phyloP scores from a whole-genome alignment of 2,888 invertebrate genomes.

The Eupithecia subumbrata region DNA sequence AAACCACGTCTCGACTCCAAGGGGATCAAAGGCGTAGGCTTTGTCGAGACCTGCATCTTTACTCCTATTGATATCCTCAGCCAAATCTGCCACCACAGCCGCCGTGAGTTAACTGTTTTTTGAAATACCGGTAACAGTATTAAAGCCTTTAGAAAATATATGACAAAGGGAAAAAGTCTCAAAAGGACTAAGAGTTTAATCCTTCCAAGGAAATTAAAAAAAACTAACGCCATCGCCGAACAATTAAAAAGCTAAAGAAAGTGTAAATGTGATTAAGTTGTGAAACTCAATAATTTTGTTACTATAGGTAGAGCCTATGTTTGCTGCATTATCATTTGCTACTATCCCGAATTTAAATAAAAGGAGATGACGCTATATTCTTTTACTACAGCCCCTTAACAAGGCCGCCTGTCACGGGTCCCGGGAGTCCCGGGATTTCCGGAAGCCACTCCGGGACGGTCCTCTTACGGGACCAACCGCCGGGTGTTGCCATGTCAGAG shows the following conservation, averaged over 20 bases:
- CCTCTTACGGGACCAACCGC: constrained; percentile 4
- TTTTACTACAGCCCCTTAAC: neutral
- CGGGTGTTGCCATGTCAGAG: constrained; percentile 24
- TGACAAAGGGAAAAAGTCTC: too few relatives aligned
- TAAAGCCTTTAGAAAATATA: neutral
- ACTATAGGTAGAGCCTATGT: neutral
- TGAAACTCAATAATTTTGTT: too few relatives aligned
- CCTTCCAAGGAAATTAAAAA: neutral
- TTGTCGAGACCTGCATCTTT: neutral
- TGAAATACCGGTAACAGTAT: too few relatives aligned
- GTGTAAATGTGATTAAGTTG: neutral
- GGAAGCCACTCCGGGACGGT: constrained; percentile 16
- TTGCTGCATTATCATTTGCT: neutral
- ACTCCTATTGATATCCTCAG: neutral
- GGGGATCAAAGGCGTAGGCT: too few relatives aligned
- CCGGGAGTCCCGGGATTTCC: constrained; percentile 7
- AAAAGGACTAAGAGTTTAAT: neutral
- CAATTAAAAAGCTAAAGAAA: neutral
- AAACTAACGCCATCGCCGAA: neutral
- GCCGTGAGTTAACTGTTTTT: too few relatives aligned
- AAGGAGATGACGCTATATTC: neutral
- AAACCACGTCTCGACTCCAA: too few relatives aligned
- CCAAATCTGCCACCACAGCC: too few relatives aligned
- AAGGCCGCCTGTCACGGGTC: neutral
- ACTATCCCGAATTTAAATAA: neutral